Conservation (phyloP, 2,797 vertebrate genomes). For the Channa striata region DNA sequence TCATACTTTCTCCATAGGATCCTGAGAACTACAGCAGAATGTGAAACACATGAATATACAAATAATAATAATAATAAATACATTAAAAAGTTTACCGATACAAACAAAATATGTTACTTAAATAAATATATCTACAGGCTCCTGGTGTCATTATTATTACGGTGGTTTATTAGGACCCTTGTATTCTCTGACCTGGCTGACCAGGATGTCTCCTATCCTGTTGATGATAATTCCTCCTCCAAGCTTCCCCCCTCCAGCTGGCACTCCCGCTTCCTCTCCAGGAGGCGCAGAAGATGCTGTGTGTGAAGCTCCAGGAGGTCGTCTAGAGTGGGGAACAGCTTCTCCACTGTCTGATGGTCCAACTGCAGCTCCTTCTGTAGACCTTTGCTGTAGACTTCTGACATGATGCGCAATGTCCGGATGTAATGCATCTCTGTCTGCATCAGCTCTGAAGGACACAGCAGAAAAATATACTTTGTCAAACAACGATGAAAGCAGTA, state of each 20-base stretch:
- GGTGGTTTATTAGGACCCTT: not conserved
- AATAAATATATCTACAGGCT: too few species aligned
- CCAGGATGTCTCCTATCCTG: conserved; percentile 93
- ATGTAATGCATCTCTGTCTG: conserved; percentile 98
- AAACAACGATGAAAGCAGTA: not conserved
- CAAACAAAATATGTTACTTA: too few species aligned
- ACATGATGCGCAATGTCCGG: conserved; percentile 96
- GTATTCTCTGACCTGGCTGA: conserved; percentile 88
- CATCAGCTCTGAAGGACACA: conserved; percentile 88
- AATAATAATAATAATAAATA: not conserved
- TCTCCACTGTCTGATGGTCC: conserved; percentile 89
- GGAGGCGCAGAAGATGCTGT: conserved; percentile 90
- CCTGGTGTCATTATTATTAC: not conserved
- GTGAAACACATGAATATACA: conserved; percentile 22
- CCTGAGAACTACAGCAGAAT: conserved; percentile 90
- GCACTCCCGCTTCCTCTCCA: conserved; percentile 93
- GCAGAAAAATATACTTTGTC: not conserved
- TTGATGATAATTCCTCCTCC: conserved; percentile 89
- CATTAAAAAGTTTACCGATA: not conserved
- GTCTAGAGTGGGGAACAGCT: conserved; percentile 92
- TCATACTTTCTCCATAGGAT: conserved; percentile 90
- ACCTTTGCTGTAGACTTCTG: conserved; percentile 93
- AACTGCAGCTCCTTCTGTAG: conserved; percentile 91
- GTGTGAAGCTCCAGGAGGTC: conserved; percentile 93
- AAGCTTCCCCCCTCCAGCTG: conserved; percentile 65